Conservation (phyloP, 2,113 vertebrate genomes). For the Nannospalax galili region DNA sequence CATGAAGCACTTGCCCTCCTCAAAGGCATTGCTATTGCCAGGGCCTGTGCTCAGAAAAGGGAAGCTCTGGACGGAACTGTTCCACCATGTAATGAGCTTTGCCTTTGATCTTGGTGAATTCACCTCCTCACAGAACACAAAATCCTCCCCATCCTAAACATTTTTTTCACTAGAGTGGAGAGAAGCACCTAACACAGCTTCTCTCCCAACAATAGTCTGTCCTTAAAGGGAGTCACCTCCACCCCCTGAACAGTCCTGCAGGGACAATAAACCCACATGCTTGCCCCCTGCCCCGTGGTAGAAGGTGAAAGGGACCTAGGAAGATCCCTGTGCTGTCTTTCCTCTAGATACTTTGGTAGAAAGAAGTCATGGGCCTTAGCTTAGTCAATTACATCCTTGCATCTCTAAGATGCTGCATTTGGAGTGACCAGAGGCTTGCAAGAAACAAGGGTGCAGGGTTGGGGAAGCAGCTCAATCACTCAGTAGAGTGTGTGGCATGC, state of each 20-base stretch:
- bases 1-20: constrained; percentile 7
- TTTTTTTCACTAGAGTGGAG: not conserved
- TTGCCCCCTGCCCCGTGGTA: not conserved
- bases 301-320: not conserved
- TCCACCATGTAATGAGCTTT: not conserved
- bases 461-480: not conserved
- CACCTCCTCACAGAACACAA: not conserved
- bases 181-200: too few relatives aligned
- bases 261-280: not conserved
- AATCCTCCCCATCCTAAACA: not conserved
- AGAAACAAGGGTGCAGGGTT: not conserved
- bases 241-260: not conserved
- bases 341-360: not conserved
- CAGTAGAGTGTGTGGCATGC: not conserved
- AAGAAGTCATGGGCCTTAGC: not conserved
- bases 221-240: not conserved
- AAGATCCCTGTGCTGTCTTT: not conserved
- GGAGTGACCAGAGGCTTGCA: not conserved
- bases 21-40: not conserved
- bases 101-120: constrained; percentile 45
- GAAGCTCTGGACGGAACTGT: not conserved
- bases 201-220: not conserved
- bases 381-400: not conserved
- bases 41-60: not conserved
- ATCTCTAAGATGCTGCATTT: not conserved